Conservation (phyloP, 1,140 invertebrate species). For the Apis dorsata region DNA sequence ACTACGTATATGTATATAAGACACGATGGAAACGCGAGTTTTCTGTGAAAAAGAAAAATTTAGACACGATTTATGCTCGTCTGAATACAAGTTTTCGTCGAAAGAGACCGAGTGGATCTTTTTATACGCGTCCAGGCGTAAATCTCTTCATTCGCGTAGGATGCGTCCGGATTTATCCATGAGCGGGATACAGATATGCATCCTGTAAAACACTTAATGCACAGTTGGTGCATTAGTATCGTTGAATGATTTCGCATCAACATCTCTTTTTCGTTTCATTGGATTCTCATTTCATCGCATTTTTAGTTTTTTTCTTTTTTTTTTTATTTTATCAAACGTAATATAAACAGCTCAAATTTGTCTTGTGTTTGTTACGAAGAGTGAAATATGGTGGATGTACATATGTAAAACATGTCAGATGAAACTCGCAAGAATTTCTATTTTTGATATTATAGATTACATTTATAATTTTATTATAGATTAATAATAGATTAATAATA, state of each 20-base stretch:
- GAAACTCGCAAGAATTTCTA: no score
- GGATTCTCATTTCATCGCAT: no score
- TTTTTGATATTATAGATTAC: no score
- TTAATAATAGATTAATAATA: no score
- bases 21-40: neutral
- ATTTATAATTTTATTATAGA: no score
- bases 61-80: neutral
- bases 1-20: neutral
- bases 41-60: neutral
- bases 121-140: neutral
- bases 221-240: slow-evolving; percentile 10
- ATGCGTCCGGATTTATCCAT: neutral
- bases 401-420: no score
- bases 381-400: neutral
- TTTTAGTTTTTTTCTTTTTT: no score
- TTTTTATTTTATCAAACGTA: no score
- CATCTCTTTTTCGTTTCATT: neutral
- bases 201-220: slow-evolving; percentile 16
- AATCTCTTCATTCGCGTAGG: neutral
- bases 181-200: neutral
- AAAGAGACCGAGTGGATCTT: neutral
- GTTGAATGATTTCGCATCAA: neutral
- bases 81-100: neutral
- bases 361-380: neutral
- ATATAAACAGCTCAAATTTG: neutral